A percentile compares a stretch with the other conserved stretches of the same genome.
Conservation (phyloP, 2,797 vertebrate genomes). For the Apodemus agrarius region DNA sequence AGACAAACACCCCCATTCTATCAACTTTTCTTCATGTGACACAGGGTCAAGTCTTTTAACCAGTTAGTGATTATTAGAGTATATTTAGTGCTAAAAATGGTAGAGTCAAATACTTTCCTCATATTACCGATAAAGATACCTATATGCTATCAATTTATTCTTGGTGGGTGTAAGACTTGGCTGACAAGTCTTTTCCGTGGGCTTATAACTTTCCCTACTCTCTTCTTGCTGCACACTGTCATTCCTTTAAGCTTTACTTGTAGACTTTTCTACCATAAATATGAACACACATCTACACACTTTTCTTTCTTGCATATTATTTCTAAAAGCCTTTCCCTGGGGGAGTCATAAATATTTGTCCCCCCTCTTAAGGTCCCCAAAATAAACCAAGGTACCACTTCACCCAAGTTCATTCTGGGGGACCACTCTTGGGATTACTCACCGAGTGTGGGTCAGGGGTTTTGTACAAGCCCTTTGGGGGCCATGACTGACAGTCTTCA, state of each 20-base stretch:
- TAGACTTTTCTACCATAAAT: background rate
- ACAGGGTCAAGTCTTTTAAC: background rate
- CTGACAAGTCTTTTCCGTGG: background rate
- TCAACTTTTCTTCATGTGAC: background rate
- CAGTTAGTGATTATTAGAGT: background rate
- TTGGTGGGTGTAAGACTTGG: background rate
- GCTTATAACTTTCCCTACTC: background rate
- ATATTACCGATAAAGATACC: background rate
- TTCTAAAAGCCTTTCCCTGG: background rate
- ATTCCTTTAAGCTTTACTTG: background rate
- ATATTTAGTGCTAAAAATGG: background rate
- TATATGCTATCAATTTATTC: background rate
- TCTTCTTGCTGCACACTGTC: background rate
- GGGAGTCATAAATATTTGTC: background rate
- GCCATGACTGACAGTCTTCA: background rate
- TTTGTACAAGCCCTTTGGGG: background rate
- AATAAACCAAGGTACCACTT: background rate
- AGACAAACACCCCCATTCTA: background rate
- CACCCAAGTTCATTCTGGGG: too few relatives aligned
- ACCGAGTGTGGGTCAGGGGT: background rate
- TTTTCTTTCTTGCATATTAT: background rate
- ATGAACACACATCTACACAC: background rate
- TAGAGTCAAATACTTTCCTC: background rate
- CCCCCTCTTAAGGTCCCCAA: background rate
- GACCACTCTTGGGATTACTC: background rate